phyloP scores from a whole-genome alignment of 2,113 vertebrate species.

The Oreochromis spilurus region DNA sequence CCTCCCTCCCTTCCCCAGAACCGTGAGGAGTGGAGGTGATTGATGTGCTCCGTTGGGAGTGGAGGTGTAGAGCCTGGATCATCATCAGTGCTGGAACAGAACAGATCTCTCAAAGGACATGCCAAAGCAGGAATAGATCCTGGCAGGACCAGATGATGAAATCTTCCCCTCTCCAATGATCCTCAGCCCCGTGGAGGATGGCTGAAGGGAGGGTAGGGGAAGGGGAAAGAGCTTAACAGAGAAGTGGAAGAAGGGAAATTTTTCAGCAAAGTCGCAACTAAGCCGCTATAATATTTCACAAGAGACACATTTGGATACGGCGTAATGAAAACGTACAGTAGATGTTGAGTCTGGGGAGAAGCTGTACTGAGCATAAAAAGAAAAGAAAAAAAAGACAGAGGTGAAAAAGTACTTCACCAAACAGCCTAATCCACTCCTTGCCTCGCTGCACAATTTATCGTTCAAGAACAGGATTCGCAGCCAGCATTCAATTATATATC shows the following conservation, averaged over 20 bases:
- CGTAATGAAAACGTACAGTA: slow-evolving; percentile 2
- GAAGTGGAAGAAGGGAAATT: not conserved
- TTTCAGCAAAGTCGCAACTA: not conserved
- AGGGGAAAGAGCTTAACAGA: not conserved
- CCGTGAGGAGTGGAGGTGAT: slow-evolving; percentile 50
- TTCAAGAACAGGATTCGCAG: slow-evolving; percentile 17
- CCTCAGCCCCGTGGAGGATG: slow-evolving; percentile 15
- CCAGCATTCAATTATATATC: slow-evolving; percentile 37
- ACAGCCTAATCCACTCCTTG: slow-evolving; percentile 7
- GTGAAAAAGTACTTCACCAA: not conserved
- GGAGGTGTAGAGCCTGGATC: slow-evolving; percentile 48
- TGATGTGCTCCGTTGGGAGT: slow-evolving; percentile 57
- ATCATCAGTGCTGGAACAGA: slow-evolving; percentile 50
- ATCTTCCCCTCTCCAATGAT: slow-evolving; percentile 38
- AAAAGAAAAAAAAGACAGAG: not conserved
- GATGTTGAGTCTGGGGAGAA: not conserved
- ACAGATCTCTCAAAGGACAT: slow-evolving; percentile 46
- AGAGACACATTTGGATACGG: not conserved
- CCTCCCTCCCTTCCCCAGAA: not conserved
- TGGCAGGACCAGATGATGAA: slow-evolving; percentile 49
- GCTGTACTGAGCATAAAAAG: not conserved
- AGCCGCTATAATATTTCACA: not conserved
- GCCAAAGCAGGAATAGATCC: slow-evolving; percentile 48
- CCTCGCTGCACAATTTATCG: slow-evolving; percentile 17
- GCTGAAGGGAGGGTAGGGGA: not conserved